Base-by-base conservation (phyloP, 2,888 invertebrate species). In the Melolontha melolontha region DNA sequence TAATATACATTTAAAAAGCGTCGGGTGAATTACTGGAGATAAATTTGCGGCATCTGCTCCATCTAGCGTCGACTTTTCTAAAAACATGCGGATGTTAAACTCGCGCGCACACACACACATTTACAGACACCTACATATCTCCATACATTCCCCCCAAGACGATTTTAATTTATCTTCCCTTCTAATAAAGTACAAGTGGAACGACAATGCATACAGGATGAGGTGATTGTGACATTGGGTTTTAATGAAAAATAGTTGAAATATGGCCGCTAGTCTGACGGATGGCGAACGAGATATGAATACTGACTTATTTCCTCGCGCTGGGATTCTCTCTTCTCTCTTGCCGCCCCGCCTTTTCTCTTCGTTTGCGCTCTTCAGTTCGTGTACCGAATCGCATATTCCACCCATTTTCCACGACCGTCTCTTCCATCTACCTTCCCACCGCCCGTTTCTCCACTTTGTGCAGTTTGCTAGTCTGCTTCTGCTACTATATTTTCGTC, bases 121-220 rank as follows among this genome's bases (percentile, higher is more conserved):
- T 27, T 52, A 34, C 14, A 29, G 11, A 29, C 52, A 29, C 52
- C 6, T 11, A 29, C 34, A 34, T 34, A 34, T 34, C 34, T 34
- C 8, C 34, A 34, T 34, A 34, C 34, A 34, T 34, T 34, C 34
- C 34, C 34, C 16, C 71, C 70, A 70, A 73, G 72, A 74, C 73
- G 72, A 74, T 76, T 77, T 78, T 78, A 78, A 78, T 77, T 76
- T 76, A 77, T 77, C 77, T 76, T 77, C 72, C 73, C 74, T 71
- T 76, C 77, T 78, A 76, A 78, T 78, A 78, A 78, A 78, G 75
- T 75, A 74, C 76, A 75, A 77, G 75, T 75, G 75, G 73, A 70
- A 70, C 74, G 74, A 76, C 77, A 77, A 76, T 78, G 79, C 78
- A 78, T 79, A 79, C 78, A 73, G 71, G 74, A 78, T 79, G 78